phyloP scores from a whole-genome alignment of 2,113 vertebrate genomes.

The Equus przewalskii region DNA sequence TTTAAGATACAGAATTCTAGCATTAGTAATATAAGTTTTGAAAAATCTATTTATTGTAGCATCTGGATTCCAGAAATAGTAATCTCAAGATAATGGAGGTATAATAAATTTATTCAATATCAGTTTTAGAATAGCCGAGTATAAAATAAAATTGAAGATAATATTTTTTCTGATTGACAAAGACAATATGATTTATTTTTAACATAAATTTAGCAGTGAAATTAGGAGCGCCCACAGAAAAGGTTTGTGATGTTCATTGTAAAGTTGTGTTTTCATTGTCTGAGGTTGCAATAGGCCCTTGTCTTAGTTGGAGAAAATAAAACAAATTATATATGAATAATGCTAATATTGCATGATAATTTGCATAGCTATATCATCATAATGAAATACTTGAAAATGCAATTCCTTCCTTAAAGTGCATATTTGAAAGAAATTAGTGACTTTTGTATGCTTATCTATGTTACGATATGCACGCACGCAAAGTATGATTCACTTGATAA shows the following conservation, averaged over 20 bases:
- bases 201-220: constrained; percentile 79
- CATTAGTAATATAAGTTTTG: background rate
- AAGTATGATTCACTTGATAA: background rate
- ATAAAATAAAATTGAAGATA: constrained; percentile 73
- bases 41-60: background rate
- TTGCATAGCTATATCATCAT: constrained; percentile 16
- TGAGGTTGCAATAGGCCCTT: constrained; percentile 49
- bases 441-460: background rate
- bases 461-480: background rate
- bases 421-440: constrained; percentile 46
- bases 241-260: constrained; percentile 70
- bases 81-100: background rate
- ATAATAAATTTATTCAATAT: constrained; percentile 64
- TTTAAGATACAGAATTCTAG: background rate
- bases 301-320: constrained; percentile 75
- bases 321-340: constrained; percentile 77
- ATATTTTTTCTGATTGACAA: constrained; percentile 79
- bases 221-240: constrained; percentile 68
- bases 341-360: constrained; percentile 61
- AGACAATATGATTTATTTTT: constrained; percentile 79
- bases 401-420: background rate
- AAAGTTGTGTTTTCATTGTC: constrained; percentile 67
- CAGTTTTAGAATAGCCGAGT: constrained; percentile 1
- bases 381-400: constrained; percentile 53
- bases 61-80: background rate